Evolutionary conservation across 1,140 invertebrate species (phyloP), one percentile per base, ranked within the genome.

Genomic region (Lanistes nyassanus): DNA sequence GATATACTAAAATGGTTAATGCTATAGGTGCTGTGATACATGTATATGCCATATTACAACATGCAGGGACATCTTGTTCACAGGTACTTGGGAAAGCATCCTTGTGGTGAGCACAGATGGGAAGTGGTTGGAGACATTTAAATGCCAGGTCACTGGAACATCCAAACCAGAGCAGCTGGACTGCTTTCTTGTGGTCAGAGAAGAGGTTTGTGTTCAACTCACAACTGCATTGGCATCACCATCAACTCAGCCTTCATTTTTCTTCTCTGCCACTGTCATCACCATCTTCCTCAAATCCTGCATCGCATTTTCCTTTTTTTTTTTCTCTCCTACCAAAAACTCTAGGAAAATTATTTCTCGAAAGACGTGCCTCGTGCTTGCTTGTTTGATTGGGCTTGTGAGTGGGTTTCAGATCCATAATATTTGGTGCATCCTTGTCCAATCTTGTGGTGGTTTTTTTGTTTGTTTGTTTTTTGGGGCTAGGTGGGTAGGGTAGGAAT

Each of bases 61-160:
- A 60, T 13, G 13, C 53, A 55, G 13, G 13, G 3, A n/a, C 23
- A 16, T 13, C 19, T 6, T 64, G 21, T n/a, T 34, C 23, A 23
- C 75, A 83, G 79, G 80, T 13, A 78, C 75, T 34, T 81, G 81
- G 81, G 68, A 77, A 23, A 60, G 68, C 26, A 81, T 81, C 55
- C 21, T 51, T 26, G 78, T 71, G 21, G 42, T 76, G 51, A 69
- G 75, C 29, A 1, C 34, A 37, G 62, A 79, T 36, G 78, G 78
- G 11, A 72, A 55, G 26, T 72, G 66, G 2, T 72, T 77, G 16
- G 58, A 79, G 47, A 75, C 53, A 21, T 79, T 79, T 62, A 37
- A 51, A 26, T 71, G 71, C 42, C 55, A 47, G 16, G 34, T 51
- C 29, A 51, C 39, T 13, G 65, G 58, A 29, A 58, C 37, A 7